phyloP scores from a whole-genome alignment of 1,140 invertebrate species.

The Megathymus violae region DNA sequence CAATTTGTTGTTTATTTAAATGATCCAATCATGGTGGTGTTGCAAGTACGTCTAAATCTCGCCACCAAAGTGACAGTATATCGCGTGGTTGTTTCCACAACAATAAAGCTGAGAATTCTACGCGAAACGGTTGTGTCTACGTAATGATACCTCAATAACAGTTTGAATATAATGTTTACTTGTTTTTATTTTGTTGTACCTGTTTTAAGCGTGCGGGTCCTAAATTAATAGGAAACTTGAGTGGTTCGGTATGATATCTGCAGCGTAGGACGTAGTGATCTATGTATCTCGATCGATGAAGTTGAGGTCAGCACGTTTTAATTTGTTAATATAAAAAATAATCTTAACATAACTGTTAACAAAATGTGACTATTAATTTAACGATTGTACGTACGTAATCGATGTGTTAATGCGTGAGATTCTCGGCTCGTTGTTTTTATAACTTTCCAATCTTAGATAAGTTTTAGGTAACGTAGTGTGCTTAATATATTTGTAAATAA shows the following conservation, averaged over 20 bases:
- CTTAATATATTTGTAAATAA: slow-evolving; percentile 73
- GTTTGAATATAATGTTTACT: too few relatives aligned
- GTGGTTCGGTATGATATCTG: too few relatives aligned
- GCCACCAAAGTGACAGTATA: too few relatives aligned
- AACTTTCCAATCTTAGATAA: slow-evolving; percentile 23
- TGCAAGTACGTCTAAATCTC: too few relatives aligned
- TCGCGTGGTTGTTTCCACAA: slow-evolving; percentile 9
- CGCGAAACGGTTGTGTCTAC: slow-evolving; percentile 11
- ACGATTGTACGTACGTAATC: neutral
- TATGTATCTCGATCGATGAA: too few relatives aligned
- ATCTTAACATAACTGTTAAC: neutral
- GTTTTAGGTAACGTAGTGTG: slow-evolving; percentile 46
- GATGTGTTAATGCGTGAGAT: slow-evolving; percentile 17
- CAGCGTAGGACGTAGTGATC: neutral
- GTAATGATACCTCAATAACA: neutral
- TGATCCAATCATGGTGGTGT: too few relatives aligned
- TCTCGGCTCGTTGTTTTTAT: slow-evolving; percentile 28
- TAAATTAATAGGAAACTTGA: too few relatives aligned
- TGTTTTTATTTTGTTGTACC: too few relatives aligned
- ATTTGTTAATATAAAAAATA: neutral
- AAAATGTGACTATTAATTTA: slow-evolving; percentile 4
- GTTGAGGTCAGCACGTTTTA: neutral
- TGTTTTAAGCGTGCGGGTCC: too few relatives aligned
- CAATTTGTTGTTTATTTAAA: too few relatives aligned
- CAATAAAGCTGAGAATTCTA: slow-evolving; percentile 13